Evolutionary conservation across 1,140 invertebrate species (phyloP), one percentile per base, ranked within the genome.

Genomic region (Drosophila saltans): DNA sequence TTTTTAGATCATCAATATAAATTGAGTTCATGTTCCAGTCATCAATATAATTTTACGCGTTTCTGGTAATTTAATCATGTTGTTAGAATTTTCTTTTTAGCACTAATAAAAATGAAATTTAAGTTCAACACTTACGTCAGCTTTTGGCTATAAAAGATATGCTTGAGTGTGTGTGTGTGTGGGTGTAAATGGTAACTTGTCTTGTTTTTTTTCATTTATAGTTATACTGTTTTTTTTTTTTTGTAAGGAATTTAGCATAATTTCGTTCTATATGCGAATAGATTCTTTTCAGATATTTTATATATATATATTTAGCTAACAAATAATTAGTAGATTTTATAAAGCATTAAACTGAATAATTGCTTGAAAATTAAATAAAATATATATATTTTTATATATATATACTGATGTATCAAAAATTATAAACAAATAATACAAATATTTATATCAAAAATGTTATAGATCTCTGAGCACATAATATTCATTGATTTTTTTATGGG

Each of bases 81-180:
- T 75, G 67, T 59, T 80, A 65, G 52, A 59, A 40, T 55, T 66
- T 66, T 30, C 16, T 36, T 52, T 66, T 80, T 88, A 80, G 72
- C 78, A 79, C 80, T 88, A 83, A 80, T 80, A 88, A 78, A 75
- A 75, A 78, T 84, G 65, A 84, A 89, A 79, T 77, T 89, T 80
- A 89, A 76, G 84, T 88, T 91, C 72, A 91, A 91, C 88, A 91
- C 88, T 91, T 91, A 91, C 88, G 88, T 91, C 88, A 81, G 85
- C 80, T 75, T 79, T 80, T 74, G 55, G 76, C 66, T 79, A 74
- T 59, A 79, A 78, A 79, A 79, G 70, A 74, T 70, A 61, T 69
- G 74, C 65, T 80, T 80, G 61, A 56, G 45, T 72, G 28, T 78
- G 45, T 78, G 59, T 67, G 76, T 63, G 66, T 79, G 65, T 75